phyloP scores from a whole-genome alignment of 2,113 vertebrate species.

The Addax nasomaculatus region DNA sequence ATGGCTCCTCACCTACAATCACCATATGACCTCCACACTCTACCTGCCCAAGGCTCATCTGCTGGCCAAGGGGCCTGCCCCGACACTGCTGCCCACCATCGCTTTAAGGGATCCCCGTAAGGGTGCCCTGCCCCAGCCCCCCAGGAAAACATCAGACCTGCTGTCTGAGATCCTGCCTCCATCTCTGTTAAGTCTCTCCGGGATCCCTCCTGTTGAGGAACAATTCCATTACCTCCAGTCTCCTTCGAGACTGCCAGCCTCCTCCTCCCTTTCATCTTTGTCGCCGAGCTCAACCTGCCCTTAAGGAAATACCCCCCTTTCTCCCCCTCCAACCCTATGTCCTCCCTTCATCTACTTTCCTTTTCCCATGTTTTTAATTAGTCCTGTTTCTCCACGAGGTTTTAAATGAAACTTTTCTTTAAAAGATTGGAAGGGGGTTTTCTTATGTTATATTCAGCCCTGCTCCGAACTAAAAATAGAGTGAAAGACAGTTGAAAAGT shows the following conservation, averaged over 20 bases:
- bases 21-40: neutral
- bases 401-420: neutral
- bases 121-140: fast-evolving
- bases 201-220: neutral
- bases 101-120: neutral
- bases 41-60: neutral
- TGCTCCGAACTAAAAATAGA: neutral
- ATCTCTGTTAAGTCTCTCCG: neutral
- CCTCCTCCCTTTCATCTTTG: neutral
- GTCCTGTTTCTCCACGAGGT: neutral
- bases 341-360: neutral
- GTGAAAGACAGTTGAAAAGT: neutral
- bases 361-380: neutral
- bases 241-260: neutral
- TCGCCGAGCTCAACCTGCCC: neutral
- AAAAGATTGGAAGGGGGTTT: neutral
- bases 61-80: neutral
- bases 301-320: neutral
- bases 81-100: neutral
- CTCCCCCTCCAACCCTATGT: neutral
- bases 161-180: neutral
- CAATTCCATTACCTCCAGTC: neutral
- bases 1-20: neutral
- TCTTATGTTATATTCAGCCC: neutral
- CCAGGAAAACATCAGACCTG: neutral